Conservation (phyloP, 92 coral and sea anemone genomes). For the Muricea muricata region DNA sequence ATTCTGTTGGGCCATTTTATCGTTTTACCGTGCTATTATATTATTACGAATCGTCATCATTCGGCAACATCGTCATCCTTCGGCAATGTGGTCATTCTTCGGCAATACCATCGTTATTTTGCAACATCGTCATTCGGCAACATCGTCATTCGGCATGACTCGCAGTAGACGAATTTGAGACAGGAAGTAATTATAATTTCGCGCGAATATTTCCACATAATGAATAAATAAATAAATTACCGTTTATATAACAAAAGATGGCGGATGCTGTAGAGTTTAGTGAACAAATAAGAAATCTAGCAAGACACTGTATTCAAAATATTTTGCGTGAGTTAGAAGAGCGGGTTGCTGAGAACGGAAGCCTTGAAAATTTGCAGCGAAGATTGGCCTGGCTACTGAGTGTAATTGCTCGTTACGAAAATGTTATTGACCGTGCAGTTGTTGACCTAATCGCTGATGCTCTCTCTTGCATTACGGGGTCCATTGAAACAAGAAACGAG, state of each 20-base stretch:
- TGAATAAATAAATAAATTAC: no score
- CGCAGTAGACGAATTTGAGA: constrained; percentile 20
- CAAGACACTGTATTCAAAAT: not conserved
- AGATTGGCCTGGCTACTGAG: not conserved
- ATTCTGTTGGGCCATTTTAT: no score
- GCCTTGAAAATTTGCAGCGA: not conserved
- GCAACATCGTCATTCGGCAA: no score
- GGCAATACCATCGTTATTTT: no score
- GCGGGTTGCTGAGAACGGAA: not conserved
- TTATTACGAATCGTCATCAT: no score
- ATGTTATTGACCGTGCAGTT: not conserved
- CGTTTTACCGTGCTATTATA: no score
- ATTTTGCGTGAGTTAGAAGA: not conserved
- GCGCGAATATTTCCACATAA: no score
- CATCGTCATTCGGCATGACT: no score
- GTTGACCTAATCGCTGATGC: not conserved
- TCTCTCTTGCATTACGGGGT: not conserved
- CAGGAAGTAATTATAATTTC: not conserved
- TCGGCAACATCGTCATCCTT: no score
- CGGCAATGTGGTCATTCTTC: no score
- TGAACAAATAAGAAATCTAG: not conserved
- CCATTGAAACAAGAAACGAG: not conserved
- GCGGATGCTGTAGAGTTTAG: not conserved
- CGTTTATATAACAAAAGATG: not conserved
- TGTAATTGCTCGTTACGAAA: not conserved